These are phyloP conservation scores for Naja naja DNA, from an alignment of 2,113 vertebrate species.

Conservation along the genomic window DNA sequence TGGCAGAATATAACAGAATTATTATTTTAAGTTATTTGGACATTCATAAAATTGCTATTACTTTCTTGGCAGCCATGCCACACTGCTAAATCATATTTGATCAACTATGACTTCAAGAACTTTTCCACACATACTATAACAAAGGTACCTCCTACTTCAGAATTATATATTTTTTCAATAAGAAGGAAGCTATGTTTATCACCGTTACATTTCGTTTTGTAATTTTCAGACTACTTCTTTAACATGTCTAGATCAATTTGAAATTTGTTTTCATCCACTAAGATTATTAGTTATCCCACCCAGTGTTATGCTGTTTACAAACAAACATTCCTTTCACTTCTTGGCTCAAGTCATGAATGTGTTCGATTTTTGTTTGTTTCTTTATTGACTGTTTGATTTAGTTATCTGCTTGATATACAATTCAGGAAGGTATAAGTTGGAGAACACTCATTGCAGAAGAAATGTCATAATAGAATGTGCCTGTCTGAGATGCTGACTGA, in stretches of 20 bases:
- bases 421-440: not conserved
- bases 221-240: not conserved
- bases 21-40: not conserved
- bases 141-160: not conserved
- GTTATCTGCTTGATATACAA: not conserved
- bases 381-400: not conserved
- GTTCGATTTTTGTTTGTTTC: not conserved
- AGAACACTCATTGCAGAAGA: not conserved
- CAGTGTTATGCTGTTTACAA: not conserved
- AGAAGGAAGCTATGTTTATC: not conserved
- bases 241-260: not conserved
- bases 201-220: not conserved
- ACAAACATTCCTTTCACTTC: not conserved
- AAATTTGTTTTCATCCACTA: not conserved
- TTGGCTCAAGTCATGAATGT: not conserved
- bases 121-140: not conserved
- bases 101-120: not conserved
- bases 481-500: not conserved
- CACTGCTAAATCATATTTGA: not conserved
- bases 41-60: not conserved
- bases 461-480: not conserved
- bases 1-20: not conserved
- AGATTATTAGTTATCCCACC: not conserved
- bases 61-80: not conserved
- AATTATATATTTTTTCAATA: not conserved